These are phyloP conservation scores for Pangasius sanitwongsei DNA, from an alignment of 2,797 vertebrate genomes.

Conservation along the genomic window DNA sequence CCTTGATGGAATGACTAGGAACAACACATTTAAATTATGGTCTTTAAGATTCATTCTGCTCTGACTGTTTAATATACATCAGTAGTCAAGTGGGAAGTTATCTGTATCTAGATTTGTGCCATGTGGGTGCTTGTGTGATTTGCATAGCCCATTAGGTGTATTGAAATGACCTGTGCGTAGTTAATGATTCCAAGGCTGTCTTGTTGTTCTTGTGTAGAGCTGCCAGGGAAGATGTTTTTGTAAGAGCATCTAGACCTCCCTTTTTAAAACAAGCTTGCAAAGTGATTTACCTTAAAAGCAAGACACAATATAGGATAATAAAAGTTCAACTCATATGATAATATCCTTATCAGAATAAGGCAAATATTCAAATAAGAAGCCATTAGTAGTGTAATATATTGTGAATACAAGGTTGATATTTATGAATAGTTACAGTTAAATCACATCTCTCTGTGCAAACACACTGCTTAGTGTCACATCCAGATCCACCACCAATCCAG, in stretches of 20 bases:
- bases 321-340: not conserved
- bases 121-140: not conserved
- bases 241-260: not conserved
- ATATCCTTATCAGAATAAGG: not conserved
- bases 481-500: not conserved
- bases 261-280: not conserved
- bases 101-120: not conserved
- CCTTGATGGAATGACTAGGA: not conserved
- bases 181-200: not conserved
- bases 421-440: not conserved
- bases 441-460: not conserved
- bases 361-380: not conserved
- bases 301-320: not conserved
- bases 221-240: not conserved
- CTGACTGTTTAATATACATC: not conserved
- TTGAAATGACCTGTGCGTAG: not conserved
- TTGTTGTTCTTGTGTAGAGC: not conserved
- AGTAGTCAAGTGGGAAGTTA: not conserved
- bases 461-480: not conserved
- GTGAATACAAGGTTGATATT: not conserved
- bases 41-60: not conserved
- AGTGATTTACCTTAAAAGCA: not conserved
- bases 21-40: not conserved
- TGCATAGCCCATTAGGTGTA: not conserved
- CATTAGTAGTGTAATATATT: not conserved